Conservation (phyloP, 1,140 invertebrate genomes). For the Eubasilissa regina region DNA sequence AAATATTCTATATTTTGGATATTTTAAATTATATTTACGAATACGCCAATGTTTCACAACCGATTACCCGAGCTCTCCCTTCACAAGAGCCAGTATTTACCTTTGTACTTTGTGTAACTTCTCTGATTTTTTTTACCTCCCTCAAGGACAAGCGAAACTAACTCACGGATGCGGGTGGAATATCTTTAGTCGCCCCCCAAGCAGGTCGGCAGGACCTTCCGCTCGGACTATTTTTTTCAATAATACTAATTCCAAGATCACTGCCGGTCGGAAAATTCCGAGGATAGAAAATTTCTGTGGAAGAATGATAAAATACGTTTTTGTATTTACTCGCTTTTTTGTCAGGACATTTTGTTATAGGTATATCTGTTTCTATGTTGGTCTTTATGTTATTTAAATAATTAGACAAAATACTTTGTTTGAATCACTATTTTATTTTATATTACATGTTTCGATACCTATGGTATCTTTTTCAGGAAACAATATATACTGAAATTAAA, state of each 20-base stretch:
- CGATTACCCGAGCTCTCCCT: not conserved
- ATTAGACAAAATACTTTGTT: too few species aligned
- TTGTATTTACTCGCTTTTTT: too few species aligned
- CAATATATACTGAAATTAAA: too few species aligned
- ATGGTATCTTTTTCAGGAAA: too few species aligned
- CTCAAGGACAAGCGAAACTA: slow-evolving; percentile 24
- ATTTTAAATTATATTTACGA: too few species aligned
- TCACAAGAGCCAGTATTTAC: slow-evolving; percentile 28
- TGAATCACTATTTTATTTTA: too few species aligned
- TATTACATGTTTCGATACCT: too few species aligned
- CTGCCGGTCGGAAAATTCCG: not conserved
- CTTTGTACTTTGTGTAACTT: slow-evolving; percentile 30
- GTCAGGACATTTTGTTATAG: too few species aligned
- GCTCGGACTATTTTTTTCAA: slow-evolving; percentile 36
- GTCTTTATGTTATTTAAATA: not conserved
- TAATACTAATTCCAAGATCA: slow-evolving; percentile 31
- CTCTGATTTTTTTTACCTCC: slow-evolving; percentile 37
- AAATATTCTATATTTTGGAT: too few species aligned
- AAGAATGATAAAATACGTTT: not conserved
- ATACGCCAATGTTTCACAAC: not conserved
- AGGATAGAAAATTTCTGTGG: not conserved
- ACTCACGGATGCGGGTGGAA: slow-evolving; percentile 29
- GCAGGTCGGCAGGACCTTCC: slow-evolving; percentile 24
- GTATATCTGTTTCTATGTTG: too few species aligned
- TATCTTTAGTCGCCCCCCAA: not conserved